A percentile compares a stretch with the other conserved stretches of the same genome.
Evolutionary conservation across 2,888 invertebrate genomes (phyloP).

Genomic region (Agrochola litura): DNA sequence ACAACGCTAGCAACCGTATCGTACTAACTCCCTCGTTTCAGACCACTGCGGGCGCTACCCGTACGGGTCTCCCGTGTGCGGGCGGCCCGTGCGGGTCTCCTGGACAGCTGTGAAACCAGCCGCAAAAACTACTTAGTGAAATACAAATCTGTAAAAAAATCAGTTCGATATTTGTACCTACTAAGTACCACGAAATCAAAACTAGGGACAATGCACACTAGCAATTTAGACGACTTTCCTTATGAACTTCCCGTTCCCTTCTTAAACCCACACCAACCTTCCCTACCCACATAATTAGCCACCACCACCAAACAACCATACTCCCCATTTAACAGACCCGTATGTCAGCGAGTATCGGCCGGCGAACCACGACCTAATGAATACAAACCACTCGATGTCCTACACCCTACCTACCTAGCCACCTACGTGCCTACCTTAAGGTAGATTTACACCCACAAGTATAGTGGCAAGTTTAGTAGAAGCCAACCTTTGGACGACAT

Average conservation of each 20-base stretch:
- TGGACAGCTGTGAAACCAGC: no score
- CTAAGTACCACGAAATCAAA: neutral
- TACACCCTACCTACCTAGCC: conserved; percentile 25
- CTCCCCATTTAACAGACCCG: conserved; percentile 4
- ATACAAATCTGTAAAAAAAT: neutral
- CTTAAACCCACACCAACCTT: neutral
- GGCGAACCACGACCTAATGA: conserved; percentile 71
- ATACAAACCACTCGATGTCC: conserved; percentile 75
- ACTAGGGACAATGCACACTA: neutral
- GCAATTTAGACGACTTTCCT: neutral
- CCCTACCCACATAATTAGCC: neutral
- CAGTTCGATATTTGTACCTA: neutral
- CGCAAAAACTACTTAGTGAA: no score
- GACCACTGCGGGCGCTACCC: no score
- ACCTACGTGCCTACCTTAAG: conserved; percentile 19
- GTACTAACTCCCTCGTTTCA: no score
- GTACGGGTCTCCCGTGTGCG: no score
- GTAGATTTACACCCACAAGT: conserved; percentile 11
- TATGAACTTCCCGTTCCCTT: neutral
- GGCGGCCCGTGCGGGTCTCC: no score
- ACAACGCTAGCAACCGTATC: no score
- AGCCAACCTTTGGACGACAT: neutral
- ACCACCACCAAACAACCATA: conserved; percentile 2
- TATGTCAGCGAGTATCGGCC: conserved; percentile 50
- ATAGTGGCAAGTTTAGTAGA: neutral